Evolutionary conservation across 1,140 invertebrate genomes (phyloP).

Genomic region (Drosophila equinoxialis): DNA sequence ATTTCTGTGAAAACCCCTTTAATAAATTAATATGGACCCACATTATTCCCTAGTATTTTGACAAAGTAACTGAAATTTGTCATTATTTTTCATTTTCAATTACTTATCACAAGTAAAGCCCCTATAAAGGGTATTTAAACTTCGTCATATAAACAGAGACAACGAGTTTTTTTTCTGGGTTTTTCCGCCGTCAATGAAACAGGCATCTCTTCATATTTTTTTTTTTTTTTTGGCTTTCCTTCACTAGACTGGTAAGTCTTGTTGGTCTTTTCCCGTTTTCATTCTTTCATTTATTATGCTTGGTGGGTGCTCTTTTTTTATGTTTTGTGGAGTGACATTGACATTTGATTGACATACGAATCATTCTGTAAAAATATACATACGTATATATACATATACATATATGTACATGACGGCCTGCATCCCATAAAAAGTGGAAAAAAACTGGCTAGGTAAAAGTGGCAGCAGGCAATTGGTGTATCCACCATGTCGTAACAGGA

Average conservation of each 20-base stretch:
- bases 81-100: too few relatives aligned
- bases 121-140: neutral
- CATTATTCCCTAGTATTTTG: too few relatives aligned
- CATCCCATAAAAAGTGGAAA: neutral
- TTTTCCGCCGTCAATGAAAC: constrained; percentile 7
- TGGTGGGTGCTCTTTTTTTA: constrained; percentile 18
- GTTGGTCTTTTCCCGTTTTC: constrained; percentile 2
- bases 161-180: neutral
- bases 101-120: too few relatives aligned
- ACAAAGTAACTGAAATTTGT: too few relatives aligned
- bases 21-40: too few relatives aligned
- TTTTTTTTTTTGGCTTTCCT: neutral
- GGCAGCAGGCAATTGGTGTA: constrained; percentile 16
- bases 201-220: neutral
- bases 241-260: too few relatives aligned
- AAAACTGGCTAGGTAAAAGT: neutral
- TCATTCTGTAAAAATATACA: constrained; percentile 68
- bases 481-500: constrained; percentile 55
- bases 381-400: constrained; percentile 6
- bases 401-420: constrained; percentile 26
- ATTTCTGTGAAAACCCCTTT: too few relatives aligned
- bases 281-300: constrained; percentile 29
- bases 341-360: constrained; percentile 82
- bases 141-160: neutral
- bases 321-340: constrained; percentile 72